Evolutionary conservation across 2,888 invertebrate genomes (phyloP).

Genomic region (Pyrrhosoma nymphula): DNA sequence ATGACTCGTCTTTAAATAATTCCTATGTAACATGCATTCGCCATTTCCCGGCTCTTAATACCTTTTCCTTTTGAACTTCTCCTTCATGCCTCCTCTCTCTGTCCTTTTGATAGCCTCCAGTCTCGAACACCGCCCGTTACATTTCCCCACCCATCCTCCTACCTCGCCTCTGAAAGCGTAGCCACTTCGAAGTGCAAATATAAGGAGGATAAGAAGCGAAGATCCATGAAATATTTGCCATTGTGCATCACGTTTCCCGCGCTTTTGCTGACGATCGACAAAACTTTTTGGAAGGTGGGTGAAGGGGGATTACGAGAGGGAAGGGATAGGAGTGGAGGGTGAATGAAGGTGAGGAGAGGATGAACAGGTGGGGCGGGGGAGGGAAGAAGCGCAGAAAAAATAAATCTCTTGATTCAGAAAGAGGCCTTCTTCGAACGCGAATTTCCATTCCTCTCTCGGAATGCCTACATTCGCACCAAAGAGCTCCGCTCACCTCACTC

Average conservation of each 20-base stretch:
- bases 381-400: neutral
- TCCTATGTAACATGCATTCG: neutral
- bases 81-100: neutral
- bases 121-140: neutral
- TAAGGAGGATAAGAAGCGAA: neutral
- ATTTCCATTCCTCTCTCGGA: constrained; percentile 57
- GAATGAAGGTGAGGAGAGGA: neutral
- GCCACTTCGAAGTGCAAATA: constrained; percentile 51
- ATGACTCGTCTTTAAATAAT: neutral
- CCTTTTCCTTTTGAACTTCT: neutral
- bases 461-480: constrained; percentile 49
- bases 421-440: constrained; percentile 6
- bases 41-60: neutral
- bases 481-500: neutral
- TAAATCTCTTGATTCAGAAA: constrained; percentile 44
- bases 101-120: neutral
- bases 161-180: neutral
- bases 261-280: constrained; percentile 53
- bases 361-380: neutral
- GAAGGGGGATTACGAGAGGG: neutral
- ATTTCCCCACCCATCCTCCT: neutral
- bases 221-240: constrained; percentile 38
- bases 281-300: neutral
- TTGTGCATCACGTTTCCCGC: constrained; percentile 53
- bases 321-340: neutral